phyloP scores from a whole-genome alignment of 2,797 vertebrate genomes.

The Enteromius thamalakanensis region DNA sequence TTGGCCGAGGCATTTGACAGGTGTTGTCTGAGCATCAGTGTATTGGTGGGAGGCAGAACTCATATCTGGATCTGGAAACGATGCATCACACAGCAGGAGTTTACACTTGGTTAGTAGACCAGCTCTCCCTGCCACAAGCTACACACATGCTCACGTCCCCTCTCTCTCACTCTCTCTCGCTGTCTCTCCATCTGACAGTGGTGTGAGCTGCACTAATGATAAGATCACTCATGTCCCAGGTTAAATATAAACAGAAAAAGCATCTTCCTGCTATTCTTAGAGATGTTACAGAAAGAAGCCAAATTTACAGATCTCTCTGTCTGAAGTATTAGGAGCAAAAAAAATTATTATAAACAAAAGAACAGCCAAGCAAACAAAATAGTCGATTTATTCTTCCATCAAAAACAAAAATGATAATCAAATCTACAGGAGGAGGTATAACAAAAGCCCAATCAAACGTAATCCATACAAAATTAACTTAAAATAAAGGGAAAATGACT shows the following conservation, averaged over 20 bases:
- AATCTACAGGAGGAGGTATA: too few species aligned
- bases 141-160: not conserved
- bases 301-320: not conserved
- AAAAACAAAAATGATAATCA: too few species aligned
- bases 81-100: conserved; percentile 35
- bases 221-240: conserved; percentile 53
- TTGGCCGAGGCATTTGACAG: conserved; percentile 37
- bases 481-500: too few species aligned
- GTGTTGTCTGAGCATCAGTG: conserved; percentile 23
- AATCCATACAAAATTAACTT: too few species aligned
- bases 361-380: not conserved
- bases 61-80: conserved; percentile 36
- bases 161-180: not conserved
- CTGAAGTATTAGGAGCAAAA: not conserved
- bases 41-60: conserved; percentile 42
- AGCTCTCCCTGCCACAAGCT: conserved; percentile 22
- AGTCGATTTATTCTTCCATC: too few species aligned
- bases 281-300: conserved; percentile 15
- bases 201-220: conserved; percentile 35
- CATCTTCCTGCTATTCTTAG: conserved; percentile 44
- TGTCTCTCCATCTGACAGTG: conserved; percentile 35
- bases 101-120: conserved; percentile 40
- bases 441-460: too few species aligned
- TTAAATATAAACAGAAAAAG: conserved; percentile 42
- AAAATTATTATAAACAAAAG: not conserved